Conservation (phyloP, 1,140 invertebrate genomes). For the Spodoptera frugiperda region DNA sequence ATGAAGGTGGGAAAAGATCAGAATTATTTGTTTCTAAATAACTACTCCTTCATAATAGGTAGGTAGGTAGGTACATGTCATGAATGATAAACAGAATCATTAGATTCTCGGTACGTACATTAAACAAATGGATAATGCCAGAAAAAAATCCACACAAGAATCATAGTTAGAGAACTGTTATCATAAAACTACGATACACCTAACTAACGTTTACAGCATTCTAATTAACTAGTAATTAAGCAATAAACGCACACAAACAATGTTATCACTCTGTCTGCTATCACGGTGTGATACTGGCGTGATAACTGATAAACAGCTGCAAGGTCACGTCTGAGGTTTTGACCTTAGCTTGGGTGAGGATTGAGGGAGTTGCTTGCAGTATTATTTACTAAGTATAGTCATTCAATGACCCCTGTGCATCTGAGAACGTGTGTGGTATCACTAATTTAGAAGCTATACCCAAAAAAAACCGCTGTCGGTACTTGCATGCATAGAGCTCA, state of each 20-base stretch:
- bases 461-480: too few species aligned
- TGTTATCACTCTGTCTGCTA: slow-evolving; percentile 3
- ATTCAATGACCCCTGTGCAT: too few species aligned
- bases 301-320: slow-evolving; percentile 1
- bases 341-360: slow-evolving; percentile 5
- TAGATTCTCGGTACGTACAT: too few species aligned
- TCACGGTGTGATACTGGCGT: neutral
- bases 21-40: too few species aligned
- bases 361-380: neutral
- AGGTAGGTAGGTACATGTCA: too few species aligned
- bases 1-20: too few species aligned
- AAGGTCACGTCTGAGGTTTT: neutral
- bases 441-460: too few species aligned
- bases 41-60: too few species aligned
- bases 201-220: neutral
- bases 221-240: slow-evolving; percentile 21
- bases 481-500: too few species aligned
- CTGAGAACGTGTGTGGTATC: too few species aligned
- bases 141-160: neutral
- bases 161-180: neutral
- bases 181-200: neutral
- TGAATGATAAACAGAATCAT: too few species aligned
- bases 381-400: too few species aligned
- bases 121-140: neutral
- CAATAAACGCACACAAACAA: slow-evolving; percentile 27